These are phyloP conservation scores for Enteromius fasciolatus DNA, from an alignment of 2,797 vertebrate species.

Conservation along the genomic window DNA sequence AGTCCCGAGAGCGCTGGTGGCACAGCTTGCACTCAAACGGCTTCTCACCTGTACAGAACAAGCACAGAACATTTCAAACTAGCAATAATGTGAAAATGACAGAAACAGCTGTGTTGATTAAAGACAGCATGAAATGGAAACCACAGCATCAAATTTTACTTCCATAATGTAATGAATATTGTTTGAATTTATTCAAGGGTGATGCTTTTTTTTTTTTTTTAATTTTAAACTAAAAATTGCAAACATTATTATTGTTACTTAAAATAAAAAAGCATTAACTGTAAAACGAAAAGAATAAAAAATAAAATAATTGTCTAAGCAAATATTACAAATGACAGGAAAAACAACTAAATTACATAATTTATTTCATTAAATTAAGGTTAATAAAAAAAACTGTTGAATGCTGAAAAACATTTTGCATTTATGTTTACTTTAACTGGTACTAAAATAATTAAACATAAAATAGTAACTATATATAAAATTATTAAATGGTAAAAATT, in stretches of 20 bases:
- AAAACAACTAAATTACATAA: not conserved
- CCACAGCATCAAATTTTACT: not conserved
- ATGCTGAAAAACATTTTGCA: not conserved
- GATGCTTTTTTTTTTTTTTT: not conserved
- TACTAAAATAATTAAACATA: not conserved
- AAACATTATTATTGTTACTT: not conserved
- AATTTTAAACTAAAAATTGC: not conserved
- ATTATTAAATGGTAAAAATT: not conserved
- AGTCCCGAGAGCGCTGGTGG: conserved; percentile 97
- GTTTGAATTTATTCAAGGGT: not conserved
- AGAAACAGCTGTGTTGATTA: conserved; percentile 1
- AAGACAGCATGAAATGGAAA: not conserved
- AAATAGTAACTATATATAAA: not conserved
- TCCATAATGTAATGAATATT: not conserved
- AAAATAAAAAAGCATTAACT: not conserved
- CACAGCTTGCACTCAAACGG: conserved; percentile 99
- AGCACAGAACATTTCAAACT: conserved; percentile 3
- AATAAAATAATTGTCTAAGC: not conserved
- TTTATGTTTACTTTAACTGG: not conserved
- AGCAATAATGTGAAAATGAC: conserved; percentile 13
- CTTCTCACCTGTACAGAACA: conserved; percentile 87
- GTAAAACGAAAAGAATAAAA: not conserved
- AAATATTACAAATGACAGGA: not conserved
- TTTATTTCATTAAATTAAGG: too few species aligned
- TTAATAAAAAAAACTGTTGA: too few species aligned